Conservation (phyloP, 2,113 vertebrate species). For the Saimiri boliviensis region DNA sequence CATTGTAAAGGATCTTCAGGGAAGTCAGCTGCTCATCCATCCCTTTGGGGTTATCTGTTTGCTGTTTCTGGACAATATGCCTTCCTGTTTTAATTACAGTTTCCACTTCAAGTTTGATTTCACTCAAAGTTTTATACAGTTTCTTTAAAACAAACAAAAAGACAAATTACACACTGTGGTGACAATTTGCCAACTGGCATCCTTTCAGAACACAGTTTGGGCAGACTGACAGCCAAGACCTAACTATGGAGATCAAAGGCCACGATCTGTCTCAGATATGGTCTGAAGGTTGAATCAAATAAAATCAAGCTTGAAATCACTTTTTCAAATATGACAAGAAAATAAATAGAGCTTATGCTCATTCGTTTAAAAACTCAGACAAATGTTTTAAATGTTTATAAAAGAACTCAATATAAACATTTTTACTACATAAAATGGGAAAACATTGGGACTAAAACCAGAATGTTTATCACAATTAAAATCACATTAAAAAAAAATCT, state of each 20-base stretch:
- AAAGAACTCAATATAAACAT: neutral
- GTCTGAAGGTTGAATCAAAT: neutral
- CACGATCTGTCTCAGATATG: neutral
- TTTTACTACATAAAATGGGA: neutral
- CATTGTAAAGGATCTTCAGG: conserved; percentile 96
- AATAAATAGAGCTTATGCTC: neutral
- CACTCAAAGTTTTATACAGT: conserved; percentile 97
- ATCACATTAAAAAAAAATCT: neutral
- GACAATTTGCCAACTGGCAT: neutral
- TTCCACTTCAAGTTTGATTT: conserved; percentile 98
- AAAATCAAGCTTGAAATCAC: neutral
- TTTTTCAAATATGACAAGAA: neutral
- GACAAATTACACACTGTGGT: neutral
- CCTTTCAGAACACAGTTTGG: neutral
- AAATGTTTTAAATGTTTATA: neutral
- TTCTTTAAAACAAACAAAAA: conserved; percentile 84
- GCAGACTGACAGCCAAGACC: neutral
- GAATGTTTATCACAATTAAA: neutral
- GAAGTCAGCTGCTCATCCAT: conserved; percentile 98
- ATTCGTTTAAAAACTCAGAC: neutral
- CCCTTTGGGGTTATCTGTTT: conserved; percentile 95
- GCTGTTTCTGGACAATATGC: conserved; percentile 99
- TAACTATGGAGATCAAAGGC: neutral
- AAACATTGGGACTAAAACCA: neutral
- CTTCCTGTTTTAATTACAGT: conserved; percentile 99